A percentile compares a stretch with the other conserved stretches of the same genome.
These are phyloP conservation scores for Catagonus wagneri DNA, from an alignment of 2,113 vertebrate species.

Conservation along the genomic window DNA sequence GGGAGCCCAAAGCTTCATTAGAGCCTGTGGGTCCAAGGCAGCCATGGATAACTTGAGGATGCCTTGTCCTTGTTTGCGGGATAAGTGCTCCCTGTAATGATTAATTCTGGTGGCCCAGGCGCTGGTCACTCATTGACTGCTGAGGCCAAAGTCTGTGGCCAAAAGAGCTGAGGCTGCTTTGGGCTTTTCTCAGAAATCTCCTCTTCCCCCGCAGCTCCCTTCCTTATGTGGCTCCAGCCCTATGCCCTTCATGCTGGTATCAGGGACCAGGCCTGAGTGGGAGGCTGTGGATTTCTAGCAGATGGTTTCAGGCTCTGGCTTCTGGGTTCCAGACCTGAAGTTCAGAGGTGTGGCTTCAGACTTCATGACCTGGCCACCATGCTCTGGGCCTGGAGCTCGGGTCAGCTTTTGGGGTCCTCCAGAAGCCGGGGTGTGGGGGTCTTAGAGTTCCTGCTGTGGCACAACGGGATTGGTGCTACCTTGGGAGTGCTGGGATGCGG, in stretches of 20 bases:
- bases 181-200: conserved; percentile 45
- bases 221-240: background rate
- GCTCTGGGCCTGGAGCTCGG: background rate
- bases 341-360: background rate
- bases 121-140: conserved; percentile 64
- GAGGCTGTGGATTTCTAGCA: background rate
- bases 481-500: too few species aligned
- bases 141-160: conserved; percentile 72
- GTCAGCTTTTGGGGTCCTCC: background rate
- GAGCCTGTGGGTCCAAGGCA: background rate
- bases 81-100: conserved; percentile 54
- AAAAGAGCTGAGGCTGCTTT: conserved; percentile 75
- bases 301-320: background rate
- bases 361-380: background rate
- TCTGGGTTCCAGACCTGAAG: background rate
- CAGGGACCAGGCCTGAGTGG: background rate
- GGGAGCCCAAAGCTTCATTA: background rate
- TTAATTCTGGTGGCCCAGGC: conserved; percentile 51
- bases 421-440: too few species aligned
- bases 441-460: too few species aligned
- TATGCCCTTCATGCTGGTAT: background rate
- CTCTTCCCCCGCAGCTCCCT: background rate
- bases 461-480: too few species aligned
- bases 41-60: conserved; percentile 24
- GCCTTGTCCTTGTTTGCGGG: background rate